Percentiles rank a stretch among this genome's conserved stretches.
These are phyloP conservation scores for Notechis scutatus DNA, from an alignment of 2,113 vertebrate genomes.

Conservation along the genomic window DNA sequence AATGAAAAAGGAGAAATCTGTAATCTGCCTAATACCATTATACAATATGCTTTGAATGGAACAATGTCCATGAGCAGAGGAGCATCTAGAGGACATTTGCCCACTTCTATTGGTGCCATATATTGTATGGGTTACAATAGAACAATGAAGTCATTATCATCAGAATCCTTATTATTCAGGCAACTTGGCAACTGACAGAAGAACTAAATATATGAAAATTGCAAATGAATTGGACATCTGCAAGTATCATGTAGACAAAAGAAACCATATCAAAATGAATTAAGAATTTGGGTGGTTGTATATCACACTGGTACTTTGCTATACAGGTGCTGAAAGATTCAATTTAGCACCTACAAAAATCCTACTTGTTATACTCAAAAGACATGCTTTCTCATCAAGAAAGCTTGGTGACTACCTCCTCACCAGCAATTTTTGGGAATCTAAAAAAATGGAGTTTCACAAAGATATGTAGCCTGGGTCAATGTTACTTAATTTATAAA, in stretches of 20 bases:
- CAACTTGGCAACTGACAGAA: neutral
- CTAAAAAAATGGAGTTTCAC: neutral
- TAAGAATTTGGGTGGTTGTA: neutral
- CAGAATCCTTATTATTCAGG: neutral
- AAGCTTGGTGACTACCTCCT: neutral
- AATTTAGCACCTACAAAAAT: neutral
- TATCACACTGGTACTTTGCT: neutral
- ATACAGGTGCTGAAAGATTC: neutral
- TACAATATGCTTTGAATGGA: neutral
- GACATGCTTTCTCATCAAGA: neutral
- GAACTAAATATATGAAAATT: neutral
- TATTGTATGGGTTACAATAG: fast-evolving
- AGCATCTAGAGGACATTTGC: neutral
- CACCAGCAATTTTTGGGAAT: neutral
- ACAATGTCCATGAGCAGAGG: fast-evolving
- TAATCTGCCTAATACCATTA: neutral
- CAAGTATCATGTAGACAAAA: neutral
- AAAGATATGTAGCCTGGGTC: neutral
- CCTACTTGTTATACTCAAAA: neutral
- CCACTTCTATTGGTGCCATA: neutral
- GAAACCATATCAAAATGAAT: neutral
- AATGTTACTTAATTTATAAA: neutral
- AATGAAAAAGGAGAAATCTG: slow-evolving; percentile 21
- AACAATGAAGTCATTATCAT: neutral
- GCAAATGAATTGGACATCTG: neutral